Conservation (phyloP, 2,888 invertebrate species). For the Magallana nippona region DNA sequence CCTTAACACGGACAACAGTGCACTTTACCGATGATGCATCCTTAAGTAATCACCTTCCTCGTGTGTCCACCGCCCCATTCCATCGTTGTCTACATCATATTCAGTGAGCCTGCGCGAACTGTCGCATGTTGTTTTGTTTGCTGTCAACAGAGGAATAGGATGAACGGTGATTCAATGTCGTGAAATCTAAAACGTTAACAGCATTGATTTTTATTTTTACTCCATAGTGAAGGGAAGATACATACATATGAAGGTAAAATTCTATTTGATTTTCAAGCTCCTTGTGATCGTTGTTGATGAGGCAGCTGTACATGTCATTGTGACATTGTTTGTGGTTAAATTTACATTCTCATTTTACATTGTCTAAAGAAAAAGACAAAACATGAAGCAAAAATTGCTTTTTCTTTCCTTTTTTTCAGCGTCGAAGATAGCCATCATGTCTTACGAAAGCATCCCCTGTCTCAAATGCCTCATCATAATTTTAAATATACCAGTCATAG, state of each 20-base stretch:
- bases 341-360: too few species aligned
- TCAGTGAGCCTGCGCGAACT: conserved; percentile 12
- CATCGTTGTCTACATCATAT: not conserved
- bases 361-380: too few species aligned
- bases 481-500: conserved; percentile 21
- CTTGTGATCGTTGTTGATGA: too few species aligned
- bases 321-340: too few species aligned
- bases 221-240: not conserved
- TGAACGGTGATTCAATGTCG: conserved; percentile 12
- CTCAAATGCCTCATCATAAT: conserved; percentile 30
- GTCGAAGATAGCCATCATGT: not conserved
- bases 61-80: conserved; percentile 10
- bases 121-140: not conserved
- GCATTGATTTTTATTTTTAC: conserved; percentile 13
- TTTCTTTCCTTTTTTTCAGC: not conserved
- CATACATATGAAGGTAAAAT: not conserved
- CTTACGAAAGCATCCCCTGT: not conserved
- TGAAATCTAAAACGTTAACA: not conserved
- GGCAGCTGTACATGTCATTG: too few species aligned
- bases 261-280: not conserved
- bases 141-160: not conserved
- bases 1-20: too few species aligned
- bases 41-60: not conserved
- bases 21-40: not conserved
- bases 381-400: too few species aligned